Evolutionary conservation across 2,797 vertebrate species (phyloP).

Genomic region (Anguilla marmorata): DNA sequence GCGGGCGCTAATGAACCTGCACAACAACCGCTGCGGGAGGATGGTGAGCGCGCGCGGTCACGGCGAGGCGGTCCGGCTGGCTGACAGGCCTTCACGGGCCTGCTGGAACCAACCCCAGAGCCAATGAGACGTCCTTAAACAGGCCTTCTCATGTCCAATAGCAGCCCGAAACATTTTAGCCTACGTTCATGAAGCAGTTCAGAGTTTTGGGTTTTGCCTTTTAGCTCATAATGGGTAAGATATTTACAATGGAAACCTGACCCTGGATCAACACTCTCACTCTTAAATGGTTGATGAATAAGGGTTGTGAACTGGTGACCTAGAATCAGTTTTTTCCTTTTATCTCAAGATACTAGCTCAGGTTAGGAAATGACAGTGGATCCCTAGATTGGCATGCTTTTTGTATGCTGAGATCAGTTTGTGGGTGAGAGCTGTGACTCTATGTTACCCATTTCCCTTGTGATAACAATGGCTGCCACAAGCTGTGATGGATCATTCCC

Average conservation of each 20-base stretch:
- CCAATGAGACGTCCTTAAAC: not conserved
- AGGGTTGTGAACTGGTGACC: not conserved
- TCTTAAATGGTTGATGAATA: not conserved
- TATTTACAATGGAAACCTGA: not conserved
- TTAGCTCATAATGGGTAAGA: not conserved
- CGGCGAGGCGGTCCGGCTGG: not conserved
- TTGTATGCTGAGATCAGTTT: not conserved
- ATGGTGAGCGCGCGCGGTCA: slow-evolving; percentile 78
- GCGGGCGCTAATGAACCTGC: slow-evolving; percentile 92
- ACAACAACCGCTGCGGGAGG: slow-evolving; percentile 95
- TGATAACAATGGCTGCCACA: not conserved
- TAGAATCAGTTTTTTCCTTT: not conserved
- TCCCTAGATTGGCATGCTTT: not conserved
- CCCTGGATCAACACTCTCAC: not conserved
- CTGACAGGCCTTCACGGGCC: not conserved
- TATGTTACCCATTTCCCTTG: not conserved
- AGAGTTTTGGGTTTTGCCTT: not conserved
- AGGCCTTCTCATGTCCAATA: not conserved
- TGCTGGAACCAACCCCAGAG: not conserved
- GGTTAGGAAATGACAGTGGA: not conserved
- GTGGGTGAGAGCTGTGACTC: not conserved
- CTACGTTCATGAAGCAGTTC: not conserved
- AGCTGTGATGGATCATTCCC: not conserved
- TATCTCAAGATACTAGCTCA: not conserved
- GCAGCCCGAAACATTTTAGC: not conserved